These are phyloP conservation scores for Phodopus roborovskii DNA, from an alignment of 2,113 vertebrate genomes.

Conservation along the genomic window DNA sequence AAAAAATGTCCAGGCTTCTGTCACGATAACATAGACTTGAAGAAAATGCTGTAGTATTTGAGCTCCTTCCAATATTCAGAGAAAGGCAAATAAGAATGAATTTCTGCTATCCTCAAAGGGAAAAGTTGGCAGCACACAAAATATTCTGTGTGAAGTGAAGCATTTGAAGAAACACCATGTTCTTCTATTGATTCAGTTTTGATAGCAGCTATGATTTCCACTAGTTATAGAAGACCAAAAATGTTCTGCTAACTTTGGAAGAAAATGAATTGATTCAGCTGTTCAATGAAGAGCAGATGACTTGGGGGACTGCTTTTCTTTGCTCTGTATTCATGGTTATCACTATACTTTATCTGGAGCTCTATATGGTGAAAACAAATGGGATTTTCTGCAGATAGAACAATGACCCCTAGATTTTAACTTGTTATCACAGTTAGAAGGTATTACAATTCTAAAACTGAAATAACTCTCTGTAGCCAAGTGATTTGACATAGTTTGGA, in stretches of 20 bases:
- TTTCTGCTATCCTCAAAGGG: conserved; percentile 75
- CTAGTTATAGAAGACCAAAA: conserved; percentile 72
- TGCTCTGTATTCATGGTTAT: conserved; percentile 66
- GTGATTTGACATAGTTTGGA: not conserved
- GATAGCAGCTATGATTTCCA: conserved; percentile 70
- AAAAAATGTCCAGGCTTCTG: not conserved
- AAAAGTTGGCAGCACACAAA: conserved; percentile 71
- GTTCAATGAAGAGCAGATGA: conserved; percentile 80
- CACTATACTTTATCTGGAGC: not conserved
- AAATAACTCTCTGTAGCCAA: conserved; percentile 32
- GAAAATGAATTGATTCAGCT: conserved; percentile 77
- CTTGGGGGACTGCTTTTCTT: conserved; percentile 54
- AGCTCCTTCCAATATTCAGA: conserved; percentile 65
- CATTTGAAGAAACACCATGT: conserved; percentile 64
- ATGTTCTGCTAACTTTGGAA: conserved; percentile 76
- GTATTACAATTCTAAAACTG: conserved; percentile 15
- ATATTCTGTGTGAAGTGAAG: conserved; percentile 77
- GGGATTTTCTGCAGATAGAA: not conserved
- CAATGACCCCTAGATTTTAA: conserved; percentile 42
- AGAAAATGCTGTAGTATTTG: conserved; percentile 54
- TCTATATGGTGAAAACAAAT: conserved; percentile 33
- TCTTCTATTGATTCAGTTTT: conserved; percentile 67
- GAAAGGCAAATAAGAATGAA: conserved; percentile 76
- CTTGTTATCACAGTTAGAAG: conserved; percentile 43
- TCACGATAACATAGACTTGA: not conserved